Evolutionary conservation across 2,888 invertebrate species (phyloP).

Genomic region (Stegophylla sp.): DNA sequence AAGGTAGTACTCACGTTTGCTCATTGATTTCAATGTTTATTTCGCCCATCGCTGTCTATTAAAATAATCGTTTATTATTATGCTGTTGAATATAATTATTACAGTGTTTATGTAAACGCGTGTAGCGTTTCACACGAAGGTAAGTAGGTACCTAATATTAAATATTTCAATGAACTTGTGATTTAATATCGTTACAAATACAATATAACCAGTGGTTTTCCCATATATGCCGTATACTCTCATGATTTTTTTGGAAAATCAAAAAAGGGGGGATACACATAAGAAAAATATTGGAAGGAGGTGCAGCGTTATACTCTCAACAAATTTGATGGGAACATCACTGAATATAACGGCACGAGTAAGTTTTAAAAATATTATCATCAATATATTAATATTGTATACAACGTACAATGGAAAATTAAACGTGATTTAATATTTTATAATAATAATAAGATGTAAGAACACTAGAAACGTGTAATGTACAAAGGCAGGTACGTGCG

Average conservation of each 20-base stretch:
- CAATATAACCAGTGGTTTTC: too few relatives aligned
- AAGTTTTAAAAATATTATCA: neutral
- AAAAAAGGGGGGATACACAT: too few relatives aligned
- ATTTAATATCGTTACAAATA: neutral
- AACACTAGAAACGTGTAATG: too few relatives aligned
- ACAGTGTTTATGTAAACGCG: neutral
- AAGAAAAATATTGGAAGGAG: too few relatives aligned
- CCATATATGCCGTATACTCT: too few relatives aligned
- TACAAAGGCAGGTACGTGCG: neutral
- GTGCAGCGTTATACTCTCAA: too few relatives aligned
- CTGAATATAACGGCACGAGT: neutral
- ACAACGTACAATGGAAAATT: neutral
- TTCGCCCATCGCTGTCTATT: neutral
- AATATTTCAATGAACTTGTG: slow-evolving; percentile 26
- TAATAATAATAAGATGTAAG: too few relatives aligned
- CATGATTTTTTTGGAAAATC: too few relatives aligned
- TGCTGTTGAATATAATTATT: neutral
- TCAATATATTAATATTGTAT: neutral
- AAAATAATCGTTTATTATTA: neutral
- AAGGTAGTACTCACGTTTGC: neutral
- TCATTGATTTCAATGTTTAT: neutral
- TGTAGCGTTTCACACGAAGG: slow-evolving; percentile 19
- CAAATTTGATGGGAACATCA: too few relatives aligned
- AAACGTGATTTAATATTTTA: neutral
- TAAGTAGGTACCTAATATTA: slow-evolving; percentile 15